Conservation (phyloP, 2,888 invertebrate species). For the Caenorhabditis uteleia region DNA sequence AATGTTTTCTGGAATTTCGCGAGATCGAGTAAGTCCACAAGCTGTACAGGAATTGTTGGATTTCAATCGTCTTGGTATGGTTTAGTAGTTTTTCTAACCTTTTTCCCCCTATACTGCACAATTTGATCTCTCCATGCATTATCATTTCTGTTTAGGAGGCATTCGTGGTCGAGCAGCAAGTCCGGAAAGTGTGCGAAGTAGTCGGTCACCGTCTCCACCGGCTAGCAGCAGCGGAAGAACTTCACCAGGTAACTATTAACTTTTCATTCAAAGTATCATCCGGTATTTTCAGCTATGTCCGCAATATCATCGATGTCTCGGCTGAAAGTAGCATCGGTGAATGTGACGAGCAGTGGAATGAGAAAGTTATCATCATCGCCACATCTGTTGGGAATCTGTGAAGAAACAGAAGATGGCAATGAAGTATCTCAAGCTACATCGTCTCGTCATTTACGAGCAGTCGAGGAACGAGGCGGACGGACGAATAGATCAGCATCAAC, state of each 20-base stretch:
- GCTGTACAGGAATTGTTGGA: constrained; percentile 68
- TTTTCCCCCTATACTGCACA: not conserved
- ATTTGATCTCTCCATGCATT: not conserved
- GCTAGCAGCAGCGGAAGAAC: constrained; percentile 60
- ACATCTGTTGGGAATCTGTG: constrained; percentile 60
- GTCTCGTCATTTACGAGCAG: constrained; percentile 11
- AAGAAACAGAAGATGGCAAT: constrained; percentile 35
- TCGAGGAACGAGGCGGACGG: constrained; percentile 22
- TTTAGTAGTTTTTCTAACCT: too few species aligned
- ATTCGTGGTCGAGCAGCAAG: constrained; percentile 60
- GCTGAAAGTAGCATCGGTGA: constrained; percentile 56
- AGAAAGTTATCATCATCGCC: constrained; percentile 68
- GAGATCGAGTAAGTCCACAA: constrained; percentile 66
- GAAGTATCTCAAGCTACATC: constrained; percentile 13
- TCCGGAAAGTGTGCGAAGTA: constrained; percentile 65
- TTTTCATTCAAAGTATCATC: not conserved
- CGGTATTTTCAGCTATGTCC: constrained; percentile 35
- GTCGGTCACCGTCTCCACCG: constrained; percentile 62
- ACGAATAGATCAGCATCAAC: constrained; percentile 50
- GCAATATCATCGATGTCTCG: constrained; percentile 51
- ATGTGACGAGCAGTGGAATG: constrained; percentile 59
- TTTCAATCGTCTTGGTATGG: constrained; percentile 54
- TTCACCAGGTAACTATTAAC: constrained; percentile 39
- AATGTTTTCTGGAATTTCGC: constrained; percentile 60
- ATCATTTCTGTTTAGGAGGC: constrained; percentile 19